Percentiles rank a stretch among this genome's conserved stretches.
Evolutionary conservation across 1,140 invertebrate genomes (phyloP).

Genomic region (Orchestia grillus): DNA sequence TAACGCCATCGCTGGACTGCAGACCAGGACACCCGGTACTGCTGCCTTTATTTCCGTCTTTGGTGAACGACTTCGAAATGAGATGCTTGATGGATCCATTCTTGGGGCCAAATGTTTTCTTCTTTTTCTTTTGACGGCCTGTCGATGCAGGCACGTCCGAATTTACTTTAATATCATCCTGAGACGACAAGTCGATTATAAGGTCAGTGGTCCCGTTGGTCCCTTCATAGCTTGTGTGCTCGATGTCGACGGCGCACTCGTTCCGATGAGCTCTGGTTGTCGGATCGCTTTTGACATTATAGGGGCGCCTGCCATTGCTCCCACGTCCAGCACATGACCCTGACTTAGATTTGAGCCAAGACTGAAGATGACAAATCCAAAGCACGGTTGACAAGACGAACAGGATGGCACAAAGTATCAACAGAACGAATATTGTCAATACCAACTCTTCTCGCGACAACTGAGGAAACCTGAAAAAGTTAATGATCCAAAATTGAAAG

Average conservation of each 20-base stretch:
- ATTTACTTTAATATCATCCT: not conserved
- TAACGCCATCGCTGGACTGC: conserved; percentile 61
- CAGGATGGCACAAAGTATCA: not conserved
- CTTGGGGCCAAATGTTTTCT: not conserved
- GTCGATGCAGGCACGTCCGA: not conserved
- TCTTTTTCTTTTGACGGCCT: not conserved
- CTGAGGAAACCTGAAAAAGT: not conserved
- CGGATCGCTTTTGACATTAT: not conserved
- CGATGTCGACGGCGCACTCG: not conserved
- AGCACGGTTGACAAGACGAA: not conserved
- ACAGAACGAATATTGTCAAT: conserved; percentile 12
- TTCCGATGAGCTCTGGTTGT: not conserved
- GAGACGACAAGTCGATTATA: conserved; percentile 35
- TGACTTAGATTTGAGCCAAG: not conserved
- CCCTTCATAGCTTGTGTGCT: not conserved
- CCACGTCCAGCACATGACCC: not conserved
- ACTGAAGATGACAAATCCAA: not conserved
- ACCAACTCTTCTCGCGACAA: conserved; percentile 15
- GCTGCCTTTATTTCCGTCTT: conserved; percentile 57
- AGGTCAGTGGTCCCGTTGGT: not conserved
- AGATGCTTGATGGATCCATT: conserved; percentile 27
- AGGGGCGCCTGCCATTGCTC: not conserved
- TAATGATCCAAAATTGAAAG: not conserved
- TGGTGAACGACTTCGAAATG: conserved; percentile 29
- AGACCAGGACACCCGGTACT: conserved; percentile 43